Percentiles rank a stretch among this genome's conserved stretches.
These are phyloP conservation scores for Helicoverpa armigera DNA, from an alignment of 1,140 invertebrate genomes.

Conservation along the genomic window DNA sequence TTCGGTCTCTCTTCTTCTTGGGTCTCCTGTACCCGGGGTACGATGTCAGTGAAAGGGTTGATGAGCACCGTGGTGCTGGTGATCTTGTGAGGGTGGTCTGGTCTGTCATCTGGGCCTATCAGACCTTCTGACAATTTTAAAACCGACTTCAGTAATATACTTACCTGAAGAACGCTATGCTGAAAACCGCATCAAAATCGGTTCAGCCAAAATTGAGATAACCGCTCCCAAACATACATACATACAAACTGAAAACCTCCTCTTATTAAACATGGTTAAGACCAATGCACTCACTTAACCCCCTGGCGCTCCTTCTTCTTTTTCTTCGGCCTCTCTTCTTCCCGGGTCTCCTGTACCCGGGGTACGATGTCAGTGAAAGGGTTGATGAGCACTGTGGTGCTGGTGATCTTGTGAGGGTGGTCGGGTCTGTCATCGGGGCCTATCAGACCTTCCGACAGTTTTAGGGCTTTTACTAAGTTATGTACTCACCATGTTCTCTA, in stretches of 20 bases:
- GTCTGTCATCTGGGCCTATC: constrained; percentile 94
- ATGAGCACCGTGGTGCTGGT: constrained; percentile 93
- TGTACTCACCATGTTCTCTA: no score
- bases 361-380: constrained; percentile 98
- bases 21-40: constrained; percentile 88
- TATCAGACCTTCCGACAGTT: constrained; percentile 95
- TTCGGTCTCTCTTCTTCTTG: constrained; percentile 85
- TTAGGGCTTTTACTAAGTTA: no score
- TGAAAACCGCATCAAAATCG: no score
- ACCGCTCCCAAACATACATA: not conserved
- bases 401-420: constrained; percentile 96
- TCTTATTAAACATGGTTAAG: no score
- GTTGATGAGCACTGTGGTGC: constrained; percentile 95
- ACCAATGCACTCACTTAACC: constrained; percentile 88
- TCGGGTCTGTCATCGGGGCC: constrained; percentile 94
- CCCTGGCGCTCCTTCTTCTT: constrained; percentile 87
- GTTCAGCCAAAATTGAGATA: no score
- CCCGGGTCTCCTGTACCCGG: constrained; percentile 83
- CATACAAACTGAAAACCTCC: no score
- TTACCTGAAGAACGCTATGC: no score
- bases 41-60: constrained; percentile 98
- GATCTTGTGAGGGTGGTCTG: constrained; percentile 97
- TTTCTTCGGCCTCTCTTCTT: constrained; percentile 87
- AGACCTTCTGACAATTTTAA: constrained; percentile 96
- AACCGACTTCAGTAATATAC: no score